phyloP scores from a whole-genome alignment of 2,113 vertebrate species.

The Microcebus jonahi region DNA sequence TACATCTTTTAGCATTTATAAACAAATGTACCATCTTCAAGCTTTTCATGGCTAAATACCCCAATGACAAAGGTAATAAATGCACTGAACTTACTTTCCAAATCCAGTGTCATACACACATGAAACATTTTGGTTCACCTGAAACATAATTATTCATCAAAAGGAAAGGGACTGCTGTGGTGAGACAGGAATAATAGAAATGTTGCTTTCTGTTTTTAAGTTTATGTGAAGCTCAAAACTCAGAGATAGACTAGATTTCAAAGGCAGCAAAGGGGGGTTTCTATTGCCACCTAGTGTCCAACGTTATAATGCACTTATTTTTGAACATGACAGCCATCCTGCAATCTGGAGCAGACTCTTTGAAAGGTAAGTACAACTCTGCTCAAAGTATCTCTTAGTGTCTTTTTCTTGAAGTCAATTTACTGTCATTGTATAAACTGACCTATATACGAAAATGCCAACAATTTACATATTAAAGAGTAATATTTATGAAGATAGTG shows the following conservation, averaged over 20 bases:
- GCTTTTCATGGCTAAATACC: neutral
- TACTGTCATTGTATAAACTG: neutral
- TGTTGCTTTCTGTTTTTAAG: neutral
- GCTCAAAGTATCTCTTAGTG: slow-evolving; percentile 11
- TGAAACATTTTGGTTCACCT: slow-evolving; percentile 6
- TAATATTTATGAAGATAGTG: neutral
- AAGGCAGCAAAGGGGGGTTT: slow-evolving; percentile 71
- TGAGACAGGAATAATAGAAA: neutral
- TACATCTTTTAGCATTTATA: neutral
- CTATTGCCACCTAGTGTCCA: slow-evolving; percentile 87
- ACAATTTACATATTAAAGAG: neutral
- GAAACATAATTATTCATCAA: neutral
- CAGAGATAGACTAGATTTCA: neutral
- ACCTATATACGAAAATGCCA: neutral
- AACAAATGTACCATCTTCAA: neutral
- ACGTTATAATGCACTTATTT: neutral
- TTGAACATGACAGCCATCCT: neutral
- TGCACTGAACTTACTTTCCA: slow-evolving; percentile 15
- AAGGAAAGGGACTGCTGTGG: neutral
- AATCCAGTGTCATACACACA: neutral
- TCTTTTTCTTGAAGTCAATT: neutral
- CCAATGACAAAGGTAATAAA: neutral
- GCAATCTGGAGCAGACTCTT: neutral
- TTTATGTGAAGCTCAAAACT: slow-evolving; percentile 29
- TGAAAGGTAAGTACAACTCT: neutral